Conservation (phyloP, 2,113 vertebrate species). For the Cyprinodon brontotheroides region DNA sequence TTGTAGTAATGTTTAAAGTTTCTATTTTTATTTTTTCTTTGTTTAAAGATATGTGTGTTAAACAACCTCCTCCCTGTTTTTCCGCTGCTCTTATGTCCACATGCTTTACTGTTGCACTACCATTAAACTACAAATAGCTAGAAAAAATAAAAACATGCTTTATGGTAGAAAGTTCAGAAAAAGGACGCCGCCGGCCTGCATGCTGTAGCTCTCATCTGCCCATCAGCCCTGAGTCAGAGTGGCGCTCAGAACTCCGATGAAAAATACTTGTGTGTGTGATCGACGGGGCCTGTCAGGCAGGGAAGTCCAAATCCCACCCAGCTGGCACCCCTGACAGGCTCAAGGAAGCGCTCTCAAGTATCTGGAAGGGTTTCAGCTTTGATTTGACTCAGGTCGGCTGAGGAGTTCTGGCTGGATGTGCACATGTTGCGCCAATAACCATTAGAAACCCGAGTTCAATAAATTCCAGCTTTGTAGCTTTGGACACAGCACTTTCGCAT, state of each 20-base stretch:
- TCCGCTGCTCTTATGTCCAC: constrained; percentile 49
- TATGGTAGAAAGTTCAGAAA: constrained; percentile 52
- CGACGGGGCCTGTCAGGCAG: constrained; percentile 56
- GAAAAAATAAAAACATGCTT: constrained; percentile 54
- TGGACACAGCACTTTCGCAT: constrained; percentile 73
- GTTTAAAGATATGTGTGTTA: constrained; percentile 40
- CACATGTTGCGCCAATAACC: constrained; percentile 62
- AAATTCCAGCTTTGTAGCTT: constrained; percentile 69
- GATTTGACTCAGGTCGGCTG: constrained; percentile 70
- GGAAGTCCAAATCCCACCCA: constrained; percentile 53
- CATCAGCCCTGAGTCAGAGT: constrained; percentile 60
- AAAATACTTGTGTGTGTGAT: constrained; percentile 71
- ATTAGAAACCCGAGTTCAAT: constrained; percentile 67
- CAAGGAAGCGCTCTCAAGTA: constrained; percentile 54
- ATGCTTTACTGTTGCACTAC: constrained; percentile 62
- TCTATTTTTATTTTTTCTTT: constrained; percentile 25
- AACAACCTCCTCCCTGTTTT: constrained; percentile 48
- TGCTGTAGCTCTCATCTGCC: constrained; percentile 60
- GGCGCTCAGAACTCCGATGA: constrained; percentile 62
- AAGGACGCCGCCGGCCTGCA: constrained; percentile 58
- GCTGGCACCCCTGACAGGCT: constrained; percentile 60
- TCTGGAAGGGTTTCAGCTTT: constrained; percentile 72
- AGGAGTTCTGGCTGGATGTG: constrained; percentile 62
- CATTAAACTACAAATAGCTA: constrained; percentile 54
- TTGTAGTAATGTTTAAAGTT: constrained; percentile 46